Evolutionary conservation across 2,797 vertebrate genomes (phyloP).

Genomic region (Esox lucius): DNA sequence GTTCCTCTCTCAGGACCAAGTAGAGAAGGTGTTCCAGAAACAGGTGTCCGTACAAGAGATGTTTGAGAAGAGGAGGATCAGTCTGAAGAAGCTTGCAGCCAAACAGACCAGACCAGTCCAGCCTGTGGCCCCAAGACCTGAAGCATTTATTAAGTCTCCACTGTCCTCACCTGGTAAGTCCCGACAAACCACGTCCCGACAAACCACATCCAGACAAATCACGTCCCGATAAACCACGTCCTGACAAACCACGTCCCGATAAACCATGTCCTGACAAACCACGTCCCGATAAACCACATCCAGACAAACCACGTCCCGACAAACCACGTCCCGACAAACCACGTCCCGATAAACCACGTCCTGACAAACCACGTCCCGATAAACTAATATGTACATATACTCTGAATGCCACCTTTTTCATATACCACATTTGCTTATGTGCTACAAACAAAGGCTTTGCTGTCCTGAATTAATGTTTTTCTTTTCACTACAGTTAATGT

Average conservation of each 20-base stretch:
- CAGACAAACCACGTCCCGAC: background rate
- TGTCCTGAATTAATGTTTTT: too few relatives aligned
- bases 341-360: too few relatives aligned
- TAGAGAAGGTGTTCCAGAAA: conserved; percentile 92
- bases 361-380: too few relatives aligned
- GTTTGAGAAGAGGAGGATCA: conserved; percentile 92
- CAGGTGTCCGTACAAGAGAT: conserved; percentile 93
- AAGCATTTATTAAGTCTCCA: conserved; percentile 89
- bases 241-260: background rate
- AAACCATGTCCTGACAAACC: background rate
- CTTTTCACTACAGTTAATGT: background rate
- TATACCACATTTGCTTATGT: too few relatives aligned
- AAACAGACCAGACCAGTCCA: conserved; percentile 96
- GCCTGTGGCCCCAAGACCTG: conserved; percentile 93
- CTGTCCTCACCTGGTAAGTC: conserved; percentile 83
- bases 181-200: background rate
- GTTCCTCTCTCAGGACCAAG: conserved; percentile 79
- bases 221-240: background rate
- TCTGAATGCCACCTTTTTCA: too few relatives aligned
- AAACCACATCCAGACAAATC: too few relatives aligned
- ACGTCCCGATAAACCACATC: background rate
- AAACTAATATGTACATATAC: too few relatives aligned
- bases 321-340: too few relatives aligned
- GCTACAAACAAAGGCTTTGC: too few relatives aligned
- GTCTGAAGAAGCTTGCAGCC: conserved; percentile 94